phyloP scores from a whole-genome alignment of 2,113 vertebrate species.

The Hippocampus barbouri region DNA sequence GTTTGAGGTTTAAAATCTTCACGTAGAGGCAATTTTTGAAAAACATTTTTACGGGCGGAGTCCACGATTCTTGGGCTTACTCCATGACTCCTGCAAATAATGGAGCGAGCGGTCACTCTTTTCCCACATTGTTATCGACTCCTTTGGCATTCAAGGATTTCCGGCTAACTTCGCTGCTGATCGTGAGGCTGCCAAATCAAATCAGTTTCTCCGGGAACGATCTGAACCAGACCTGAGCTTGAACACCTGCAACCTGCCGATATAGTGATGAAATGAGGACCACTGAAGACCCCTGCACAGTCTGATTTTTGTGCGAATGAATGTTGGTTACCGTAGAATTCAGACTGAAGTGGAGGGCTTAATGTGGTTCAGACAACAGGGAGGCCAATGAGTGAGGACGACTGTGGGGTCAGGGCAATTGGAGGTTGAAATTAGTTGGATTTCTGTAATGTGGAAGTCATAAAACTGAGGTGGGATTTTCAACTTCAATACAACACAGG shows the following conservation, averaged over 20 bases:
- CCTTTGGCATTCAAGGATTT: background rate
- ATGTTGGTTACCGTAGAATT: background rate
- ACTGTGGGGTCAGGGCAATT: too few relatives aligned
- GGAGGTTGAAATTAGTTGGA: too few relatives aligned
- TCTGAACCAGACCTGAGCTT: background rate
- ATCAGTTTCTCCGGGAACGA: background rate
- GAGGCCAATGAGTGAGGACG: background rate
- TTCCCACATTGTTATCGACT: too few relatives aligned
- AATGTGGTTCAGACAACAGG: background rate
- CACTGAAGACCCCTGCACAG: background rate
- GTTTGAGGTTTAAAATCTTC: too few relatives aligned
- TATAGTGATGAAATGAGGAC: background rate
- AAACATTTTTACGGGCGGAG: background rate
- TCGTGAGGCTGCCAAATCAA: background rate
- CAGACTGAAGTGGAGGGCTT: background rate
- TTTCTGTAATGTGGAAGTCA: too few relatives aligned
- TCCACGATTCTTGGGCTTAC: background rate
- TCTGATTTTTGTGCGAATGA: too few relatives aligned
- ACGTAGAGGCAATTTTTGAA: too few relatives aligned
- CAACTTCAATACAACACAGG: too few relatives aligned
- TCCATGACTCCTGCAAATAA: too few relatives aligned
- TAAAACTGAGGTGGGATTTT: too few relatives aligned
- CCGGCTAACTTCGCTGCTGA: background rate
- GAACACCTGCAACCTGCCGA: background rate
- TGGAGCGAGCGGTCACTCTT: background rate